Percentiles rank a stretch among this genome's conserved stretches.
Conservation (phyloP, 2,888 invertebrate genomes). For the Drosophila koepferae region DNA sequence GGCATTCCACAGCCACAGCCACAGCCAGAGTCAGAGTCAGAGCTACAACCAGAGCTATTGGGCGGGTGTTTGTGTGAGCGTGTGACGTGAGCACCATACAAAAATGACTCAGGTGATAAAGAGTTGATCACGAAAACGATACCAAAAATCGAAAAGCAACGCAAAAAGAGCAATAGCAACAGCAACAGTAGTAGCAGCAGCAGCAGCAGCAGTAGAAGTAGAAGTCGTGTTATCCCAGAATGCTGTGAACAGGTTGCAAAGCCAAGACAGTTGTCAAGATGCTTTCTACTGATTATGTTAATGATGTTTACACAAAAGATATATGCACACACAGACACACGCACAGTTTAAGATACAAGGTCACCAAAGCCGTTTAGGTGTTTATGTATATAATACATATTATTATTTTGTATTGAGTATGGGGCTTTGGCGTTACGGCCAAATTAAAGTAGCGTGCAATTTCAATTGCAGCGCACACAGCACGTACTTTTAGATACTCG, state of each 20-base stretch:
- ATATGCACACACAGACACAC: constrained; percentile 23
- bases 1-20: constrained; percentile 14
- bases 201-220: neutral
- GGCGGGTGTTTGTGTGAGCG: constrained; percentile 22
- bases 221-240: constrained; percentile 12
- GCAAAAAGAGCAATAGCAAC: constrained; percentile 4
- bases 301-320: constrained; percentile 63
- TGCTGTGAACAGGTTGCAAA: constrained; percentile 32
- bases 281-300: constrained; percentile 52
- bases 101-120: constrained; percentile 78
- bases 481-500: constrained; percentile 69
- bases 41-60: constrained; percentile 29
- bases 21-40: constrained; percentile 21
- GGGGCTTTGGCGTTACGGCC: constrained; percentile 23
- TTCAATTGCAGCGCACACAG: constrained; percentile 38
- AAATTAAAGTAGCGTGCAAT: constrained; percentile 38
- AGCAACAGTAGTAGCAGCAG: neutral
- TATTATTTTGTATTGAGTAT: constrained; percentile 30
- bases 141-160: constrained; percentile 24
- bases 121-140: constrained; percentile 63
- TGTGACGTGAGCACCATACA: constrained; percentile 70
- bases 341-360: constrained; percentile 43
- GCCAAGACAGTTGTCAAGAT: constrained; percentile 32
- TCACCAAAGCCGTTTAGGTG: constrained; percentile 32
- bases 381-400: constrained; percentile 20